Evolutionary conservation across 2,888 invertebrate species (phyloP).

Genomic region (Volucella bombylans): DNA sequence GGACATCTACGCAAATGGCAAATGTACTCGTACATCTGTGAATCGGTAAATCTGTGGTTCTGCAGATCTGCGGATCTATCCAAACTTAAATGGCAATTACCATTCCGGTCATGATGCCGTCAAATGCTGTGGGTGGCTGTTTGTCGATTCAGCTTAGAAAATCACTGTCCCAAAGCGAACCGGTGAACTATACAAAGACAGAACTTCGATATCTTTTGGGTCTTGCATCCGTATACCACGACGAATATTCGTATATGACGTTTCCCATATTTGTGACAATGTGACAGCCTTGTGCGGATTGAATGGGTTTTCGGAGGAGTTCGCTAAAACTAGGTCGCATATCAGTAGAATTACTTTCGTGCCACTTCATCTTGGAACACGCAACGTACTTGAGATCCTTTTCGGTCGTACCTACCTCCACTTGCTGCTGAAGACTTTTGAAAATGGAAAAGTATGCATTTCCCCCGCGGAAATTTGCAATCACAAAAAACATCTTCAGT

Average conservation of each 20-base stretch:
- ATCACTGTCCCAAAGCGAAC: constrained; percentile 25
- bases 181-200: not conserved
- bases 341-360: constrained; percentile 48
- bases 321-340: constrained; percentile 58
- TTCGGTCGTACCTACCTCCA: constrained; percentile 5
- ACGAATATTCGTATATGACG: too few species aligned
- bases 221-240: constrained; percentile 12
- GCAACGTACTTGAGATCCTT: constrained; percentile 53
- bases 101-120: constrained; percentile 64
- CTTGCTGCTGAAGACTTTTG: not conserved
- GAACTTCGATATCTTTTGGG: constrained; percentile 47
- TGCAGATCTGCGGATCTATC: constrained; percentile 13
- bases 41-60: too few species aligned
- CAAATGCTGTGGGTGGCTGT: constrained; percentile 38
- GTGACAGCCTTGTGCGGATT: constrained; percentile 25
- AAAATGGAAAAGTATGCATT: constrained; percentile 38
- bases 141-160: constrained; percentile 53
- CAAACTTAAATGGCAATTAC: constrained; percentile 67
- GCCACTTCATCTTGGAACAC: constrained; percentile 40
- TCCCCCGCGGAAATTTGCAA: constrained; percentile 55
- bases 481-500: constrained; percentile 59
- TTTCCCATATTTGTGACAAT: constrained; percentile 52
- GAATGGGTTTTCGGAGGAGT: constrained; percentile 25
- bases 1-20: constrained; percentile 42
- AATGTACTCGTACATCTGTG: constrained; percentile 10